Evolutionary conservation across 2,113 vertebrate species (phyloP), one percentile per base, ranked within the genome.

Genomic region (Elanus axillaris): DNA sequence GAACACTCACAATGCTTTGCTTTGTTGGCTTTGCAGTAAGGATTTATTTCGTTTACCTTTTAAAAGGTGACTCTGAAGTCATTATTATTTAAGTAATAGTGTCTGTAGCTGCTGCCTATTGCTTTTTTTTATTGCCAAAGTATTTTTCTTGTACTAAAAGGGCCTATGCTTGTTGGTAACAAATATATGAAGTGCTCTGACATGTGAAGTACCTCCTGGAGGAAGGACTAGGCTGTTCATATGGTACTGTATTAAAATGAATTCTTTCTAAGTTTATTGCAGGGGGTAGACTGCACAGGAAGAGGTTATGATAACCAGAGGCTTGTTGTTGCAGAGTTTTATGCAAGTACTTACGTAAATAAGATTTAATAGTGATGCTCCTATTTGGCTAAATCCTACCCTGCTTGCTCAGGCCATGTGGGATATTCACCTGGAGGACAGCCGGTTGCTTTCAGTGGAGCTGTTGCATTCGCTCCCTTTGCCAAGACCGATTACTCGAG

Each of bases 41-140:
- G 66, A 56, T 82, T 93, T 90, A 73, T 94, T 86, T 94, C 72
- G 86, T 96, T 95, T 86, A 69, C 91, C 66, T 86, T 94, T 93
- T 59, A 74, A 94, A 94, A 84, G 55, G 64, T 95, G 36, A 89
- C 86, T 97, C 74, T 66, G 40, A 94, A 95, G 76, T 79, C 76
- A 74, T 55, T 90, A 47, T 81, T 93, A 11, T 83, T 87, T 90
- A 92, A 95, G 93, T 85, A 76, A 68, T 42, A 78, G 34, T 63
- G 95, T 93, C 89, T 95, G 10, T 92, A 94, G 94, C 75, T 86
- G 48, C 94, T 97, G 71, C 72, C 74, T 78, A 45, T 78, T 80
- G 82, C 53, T 87, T 86, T 86, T 60, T 74, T 96, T 71, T 72
- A 73, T 82, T 94, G 52, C 75, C 60, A 31, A 56, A 84, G 86